Conservation (phyloP, 2,888 invertebrate genomes). For the Callinectes sapidus region DNA sequence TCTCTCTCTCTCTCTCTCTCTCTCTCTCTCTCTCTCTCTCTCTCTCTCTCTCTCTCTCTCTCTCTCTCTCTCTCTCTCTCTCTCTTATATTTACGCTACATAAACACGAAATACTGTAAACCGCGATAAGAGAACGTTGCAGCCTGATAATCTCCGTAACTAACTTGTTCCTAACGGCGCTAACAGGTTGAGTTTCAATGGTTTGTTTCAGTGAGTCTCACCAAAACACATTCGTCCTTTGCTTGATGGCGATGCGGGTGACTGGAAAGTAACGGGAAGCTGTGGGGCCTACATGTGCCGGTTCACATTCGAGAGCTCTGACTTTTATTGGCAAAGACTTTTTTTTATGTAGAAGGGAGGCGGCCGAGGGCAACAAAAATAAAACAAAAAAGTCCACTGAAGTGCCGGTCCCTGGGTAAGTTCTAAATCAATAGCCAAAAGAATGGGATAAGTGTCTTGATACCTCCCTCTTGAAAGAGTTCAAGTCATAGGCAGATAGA, state of each 20-base stretch:
- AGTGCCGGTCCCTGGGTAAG: too few relatives aligned
- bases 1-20: background rate
- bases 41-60: slow-evolving; percentile 30
- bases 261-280: background rate
- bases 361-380: too few relatives aligned
- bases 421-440: too few relatives aligned
- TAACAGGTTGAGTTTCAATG: background rate
- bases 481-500: too few relatives aligned
- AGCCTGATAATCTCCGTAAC: background rate
- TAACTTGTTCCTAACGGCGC: background rate
- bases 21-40: slow-evolving; percentile 5
- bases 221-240: background rate
- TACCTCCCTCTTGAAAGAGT: too few relatives aligned
- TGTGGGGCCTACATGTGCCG: too few relatives aligned
- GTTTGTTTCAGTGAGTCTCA: background rate
- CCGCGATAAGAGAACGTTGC: background rate
- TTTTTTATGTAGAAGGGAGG: too few relatives aligned
- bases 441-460: too few relatives aligned
- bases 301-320: background rate
- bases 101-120: too few relatives aligned
- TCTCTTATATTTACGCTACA: background rate
- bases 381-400: too few relatives aligned
- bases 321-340: background rate
- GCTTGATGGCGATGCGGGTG: background rate
- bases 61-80: slow-evolving; percentile 5